Evolutionary conservation across 1,140 invertebrate species (phyloP), one percentile per base, ranked within the genome.

Genomic region (Drosophila albomicans): DNA sequence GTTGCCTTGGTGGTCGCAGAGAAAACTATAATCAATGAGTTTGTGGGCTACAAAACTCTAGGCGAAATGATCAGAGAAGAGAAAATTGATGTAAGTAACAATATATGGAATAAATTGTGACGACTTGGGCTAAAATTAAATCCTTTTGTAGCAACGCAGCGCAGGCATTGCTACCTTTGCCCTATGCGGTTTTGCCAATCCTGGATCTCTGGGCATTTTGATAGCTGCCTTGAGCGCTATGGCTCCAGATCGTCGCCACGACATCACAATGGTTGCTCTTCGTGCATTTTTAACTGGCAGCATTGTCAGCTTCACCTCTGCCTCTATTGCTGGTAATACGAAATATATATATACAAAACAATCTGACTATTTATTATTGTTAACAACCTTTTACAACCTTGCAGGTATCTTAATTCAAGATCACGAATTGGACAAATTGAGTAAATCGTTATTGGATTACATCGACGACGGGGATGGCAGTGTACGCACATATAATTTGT

Each of bases 11-110:
- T 98, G 2, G 96, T 99, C 59, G 97, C 97, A 0, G 89, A 98
- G 1, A 99, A 99, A 93, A 97, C 96, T 0, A 94, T 97, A 0
- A 94, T 98, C 1, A 99, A 98, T 86, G 98, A 98, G 92, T 98
- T 98, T 87, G 95, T 98, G 0, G 98, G 97, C 1, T 99, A 98
- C 89, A 93, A 96, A 86, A 93, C 95, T 72, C 92, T 98, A 74
- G 95, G 96, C 1, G 92, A 95, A 68, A 94, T 95, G 79, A 95
- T 95, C 64, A 81, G 81, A n/a, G 78, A 87, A 0, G 91, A 93
- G 0, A 67, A 93, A 59, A 77, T 98, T 13, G 95, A 94, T n/a
- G 96, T 96, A 92, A 93, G 93, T 91, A 35, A 7, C 35, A 7
- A 10, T 38, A 38, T 10, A 38, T 38, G 20, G 10, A 7, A 38